Evolutionary conservation across 2,797 vertebrate genomes (phyloP).

Genomic region (Diglossa cyanea): DNA sequence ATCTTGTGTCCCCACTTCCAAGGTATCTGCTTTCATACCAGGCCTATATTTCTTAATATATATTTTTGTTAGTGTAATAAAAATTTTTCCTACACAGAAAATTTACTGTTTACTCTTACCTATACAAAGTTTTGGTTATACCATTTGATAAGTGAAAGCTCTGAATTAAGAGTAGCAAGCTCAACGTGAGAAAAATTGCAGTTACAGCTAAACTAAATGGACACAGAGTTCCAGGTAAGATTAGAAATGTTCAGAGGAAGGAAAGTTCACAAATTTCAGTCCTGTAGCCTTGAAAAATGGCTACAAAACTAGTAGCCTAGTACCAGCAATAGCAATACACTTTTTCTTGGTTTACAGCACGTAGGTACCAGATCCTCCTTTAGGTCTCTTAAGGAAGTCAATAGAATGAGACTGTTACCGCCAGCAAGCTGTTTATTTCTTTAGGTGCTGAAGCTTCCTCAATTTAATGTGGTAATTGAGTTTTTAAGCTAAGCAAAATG

Average conservation of each 20-base stretch:
- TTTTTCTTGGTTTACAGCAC: background rate
- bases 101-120: background rate
- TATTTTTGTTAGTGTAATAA: background rate
- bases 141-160: accelerated
- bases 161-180: background rate
- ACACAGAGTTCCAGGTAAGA: background rate
- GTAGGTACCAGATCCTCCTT: background rate
- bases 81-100: background rate
- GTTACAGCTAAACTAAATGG: background rate
- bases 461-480: background rate
- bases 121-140: background rate
- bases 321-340: background rate
- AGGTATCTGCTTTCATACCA: background rate
- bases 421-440: background rate
- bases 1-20: background rate
- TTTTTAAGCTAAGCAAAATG: background rate
- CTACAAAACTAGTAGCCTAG: background rate
- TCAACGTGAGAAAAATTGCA: background rate
- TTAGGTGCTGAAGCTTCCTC: background rate
- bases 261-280: background rate
- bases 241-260: background rate
- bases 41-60: background rate
- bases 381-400: background rate
- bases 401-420: background rate
- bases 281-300: background rate